Percentiles rank a stretch among this genome's conserved stretches.
These are phyloP conservation scores for Cassiopea andromeda DNA, from an alignment of 30 jellyfish, hydroid and myxozoan species.

Conservation along the genomic window DNA sequence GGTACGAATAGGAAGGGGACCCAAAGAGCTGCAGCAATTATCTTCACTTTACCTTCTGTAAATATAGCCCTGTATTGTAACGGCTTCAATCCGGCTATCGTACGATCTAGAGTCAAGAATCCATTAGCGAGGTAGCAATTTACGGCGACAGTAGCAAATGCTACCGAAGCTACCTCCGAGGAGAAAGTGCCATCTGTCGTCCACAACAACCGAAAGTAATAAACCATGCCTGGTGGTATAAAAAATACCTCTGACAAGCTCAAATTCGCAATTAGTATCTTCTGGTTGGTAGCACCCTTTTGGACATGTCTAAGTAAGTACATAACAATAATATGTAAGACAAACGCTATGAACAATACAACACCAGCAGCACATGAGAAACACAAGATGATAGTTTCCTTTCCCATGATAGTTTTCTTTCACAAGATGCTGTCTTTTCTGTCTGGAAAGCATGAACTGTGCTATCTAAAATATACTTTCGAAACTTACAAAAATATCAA, in stretches of 20 bases:
- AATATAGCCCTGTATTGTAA: slow-evolving; percentile 22
- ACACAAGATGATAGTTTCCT: not conserved
- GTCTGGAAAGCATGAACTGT: too few species aligned
- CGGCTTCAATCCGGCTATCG: slow-evolving; percentile 45
- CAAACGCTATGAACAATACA: slow-evolving; percentile 3
- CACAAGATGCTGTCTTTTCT: too few species aligned
- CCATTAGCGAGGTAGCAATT: slow-evolving; percentile 56
- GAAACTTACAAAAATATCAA: too few species aligned
- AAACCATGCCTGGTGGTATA: slow-evolving; percentile 28
- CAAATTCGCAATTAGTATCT: slow-evolving; percentile 25
- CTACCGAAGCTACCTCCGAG: slow-evolving; percentile 26
- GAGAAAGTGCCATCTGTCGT: slow-evolving; percentile 38
- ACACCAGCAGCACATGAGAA: slow-evolving; percentile 19
- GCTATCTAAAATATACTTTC: too few species aligned
- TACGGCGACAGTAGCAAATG: slow-evolving; percentile 14
- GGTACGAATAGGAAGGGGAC: slow-evolving; percentile 36
- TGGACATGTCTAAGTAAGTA: slow-evolving; percentile 8
- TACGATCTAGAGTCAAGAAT: slow-evolving; percentile 41
- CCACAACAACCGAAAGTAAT: slow-evolving; percentile 23
- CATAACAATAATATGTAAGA: slow-evolving; percentile 14
- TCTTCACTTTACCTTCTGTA: slow-evolving; percentile 28
- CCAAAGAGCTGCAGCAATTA: slow-evolving; percentile 32
- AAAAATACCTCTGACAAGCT: slow-evolving; percentile 34
- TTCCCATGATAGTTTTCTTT: not conserved
- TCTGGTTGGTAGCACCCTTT: slow-evolving; percentile 39